Base-by-base conservation (phyloP, 2,113 vertebrate genomes). In the Alethe diademata region DNA sequence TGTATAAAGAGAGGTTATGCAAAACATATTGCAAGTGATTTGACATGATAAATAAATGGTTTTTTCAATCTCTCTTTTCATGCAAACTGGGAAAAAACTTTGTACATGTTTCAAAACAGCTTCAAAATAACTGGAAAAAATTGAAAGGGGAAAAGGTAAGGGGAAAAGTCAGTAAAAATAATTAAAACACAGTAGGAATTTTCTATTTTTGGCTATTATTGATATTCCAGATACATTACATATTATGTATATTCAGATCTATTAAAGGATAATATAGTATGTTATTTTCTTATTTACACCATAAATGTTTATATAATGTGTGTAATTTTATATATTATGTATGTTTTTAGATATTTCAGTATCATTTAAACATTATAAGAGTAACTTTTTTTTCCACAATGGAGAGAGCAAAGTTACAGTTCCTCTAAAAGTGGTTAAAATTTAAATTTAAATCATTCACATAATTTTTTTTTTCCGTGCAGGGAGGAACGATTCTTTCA, bases 401-500 rank as follows among this genome's bases (percentile, higher is more conserved):
- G 12, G 47, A 66, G 57, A 51, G 47, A 53, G 26, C 61, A 48
- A 54, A 4, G 2, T 26, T 72, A 12, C 35, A 48, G 11, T 72
- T 93, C 29, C 28, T 73, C 36, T 64, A 47, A 25, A 88, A 43
- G 12, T 28, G 16, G 31, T 73, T 64, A n/a, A 56, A 62, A 33
- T 71, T 78, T 25, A 31, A 33, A 3, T 83, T 70, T 95, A 35
- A 26, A 83, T 91, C 19, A 69, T 91, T 75, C 86, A 38, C 43
- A 48, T 70, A 73, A 29, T 67, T 12, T 60, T 78, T 78, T 78
- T 62, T 87, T 42, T 78, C 78, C 42, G 33, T 47, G 8, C 2
- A 50, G 14, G 28, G 67, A 81, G 50, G 85, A 91, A 79, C 16
- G 12, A 62, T 88, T 83, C 79, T 64, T 86, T 88, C 33, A 62